These are phyloP conservation scores for Micromesistius poutassou DNA, from an alignment of 2,797 vertebrate genomes.

Conservation along the genomic window DNA sequence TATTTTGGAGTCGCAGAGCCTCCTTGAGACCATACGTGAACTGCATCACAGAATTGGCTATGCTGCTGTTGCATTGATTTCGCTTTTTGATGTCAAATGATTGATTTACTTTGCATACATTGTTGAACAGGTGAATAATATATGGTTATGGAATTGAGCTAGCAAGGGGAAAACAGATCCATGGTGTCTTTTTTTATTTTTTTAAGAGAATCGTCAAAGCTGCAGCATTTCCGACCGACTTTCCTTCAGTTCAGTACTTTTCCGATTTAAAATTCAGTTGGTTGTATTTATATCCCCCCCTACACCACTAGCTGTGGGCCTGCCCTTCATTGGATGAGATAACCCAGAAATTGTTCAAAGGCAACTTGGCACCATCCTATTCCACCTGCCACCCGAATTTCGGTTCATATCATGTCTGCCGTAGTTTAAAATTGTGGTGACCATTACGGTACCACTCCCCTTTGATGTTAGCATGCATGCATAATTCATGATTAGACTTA, in stretches of 20 bases:
- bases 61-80: neutral
- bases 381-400: neutral
- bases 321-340: neutral
- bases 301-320: neutral
- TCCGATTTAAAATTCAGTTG: neutral
- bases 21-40: neutral
- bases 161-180: neutral
- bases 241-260: neutral
- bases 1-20: neutral
- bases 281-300: neutral
- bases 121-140: neutral
- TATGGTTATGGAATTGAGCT: neutral
- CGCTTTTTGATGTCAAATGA: neutral
- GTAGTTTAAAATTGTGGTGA: neutral
- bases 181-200: neutral
- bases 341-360: neutral
- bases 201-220: neutral
- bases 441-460: neutral
- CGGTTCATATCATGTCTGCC: neutral
- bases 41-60: neutral
- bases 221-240: neutral
- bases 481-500: slow-evolving; percentile 32
- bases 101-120: neutral
- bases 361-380: neutral
- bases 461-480: neutral